phyloP scores from a whole-genome alignment of 2,113 vertebrate species.

The Solea solea region DNA sequence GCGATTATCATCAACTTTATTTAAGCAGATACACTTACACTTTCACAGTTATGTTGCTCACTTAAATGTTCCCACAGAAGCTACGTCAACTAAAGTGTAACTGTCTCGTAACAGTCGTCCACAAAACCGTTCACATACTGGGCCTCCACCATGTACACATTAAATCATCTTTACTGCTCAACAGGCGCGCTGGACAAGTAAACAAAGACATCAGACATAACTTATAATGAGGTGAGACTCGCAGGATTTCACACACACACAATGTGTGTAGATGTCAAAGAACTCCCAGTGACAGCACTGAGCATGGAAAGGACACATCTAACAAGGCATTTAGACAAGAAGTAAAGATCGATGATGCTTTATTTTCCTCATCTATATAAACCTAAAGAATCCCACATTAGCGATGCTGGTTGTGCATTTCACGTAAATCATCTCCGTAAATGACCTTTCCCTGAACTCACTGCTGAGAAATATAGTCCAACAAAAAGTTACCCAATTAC shows the following conservation, averaged over 20 bases:
- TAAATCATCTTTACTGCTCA: neutral
- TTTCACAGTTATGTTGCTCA: neutral
- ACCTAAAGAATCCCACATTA: slow-evolving; percentile 14
- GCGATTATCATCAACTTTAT: no score
- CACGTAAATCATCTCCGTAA: neutral
- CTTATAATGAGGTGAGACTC: neutral
- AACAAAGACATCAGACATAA: neutral
- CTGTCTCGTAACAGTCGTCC: neutral
- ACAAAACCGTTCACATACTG: neutral
- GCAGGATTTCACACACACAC: neutral
- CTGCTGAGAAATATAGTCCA: neutral
- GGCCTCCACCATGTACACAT: neutral
- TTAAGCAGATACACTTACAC: neutral
- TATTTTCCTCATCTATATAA: slow-evolving; percentile 32
- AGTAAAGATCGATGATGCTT: slow-evolving; percentile 8
- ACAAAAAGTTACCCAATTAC: no score
- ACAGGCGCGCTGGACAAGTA: neutral
- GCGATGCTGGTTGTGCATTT: neutral
- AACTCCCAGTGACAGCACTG: neutral
- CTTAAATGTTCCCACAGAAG: neutral
- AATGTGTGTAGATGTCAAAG: no score
- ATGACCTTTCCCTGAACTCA: slow-evolving; percentile 14
- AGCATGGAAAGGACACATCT: neutral
- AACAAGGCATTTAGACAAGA: neutral
- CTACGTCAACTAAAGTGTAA: neutral